Conservation (phyloP, 2,888 invertebrate species). For the Tenthredo scrophulariae region DNA sequence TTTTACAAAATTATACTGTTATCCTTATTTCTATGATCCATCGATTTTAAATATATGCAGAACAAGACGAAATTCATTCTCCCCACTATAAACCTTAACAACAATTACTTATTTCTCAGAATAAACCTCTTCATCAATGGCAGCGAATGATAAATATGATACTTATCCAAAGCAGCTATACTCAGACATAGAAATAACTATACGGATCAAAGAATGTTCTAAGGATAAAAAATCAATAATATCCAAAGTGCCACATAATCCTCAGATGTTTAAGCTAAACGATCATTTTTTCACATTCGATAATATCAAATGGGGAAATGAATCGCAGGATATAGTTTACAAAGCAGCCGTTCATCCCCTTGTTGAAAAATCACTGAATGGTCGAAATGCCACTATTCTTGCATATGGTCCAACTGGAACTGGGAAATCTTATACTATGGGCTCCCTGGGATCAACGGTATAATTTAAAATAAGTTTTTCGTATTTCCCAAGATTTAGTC, state of each 20-base stretch:
- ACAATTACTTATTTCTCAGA: background rate
- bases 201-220: background rate
- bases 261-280: background rate
- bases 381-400: background rate
- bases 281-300: constrained; percentile 4
- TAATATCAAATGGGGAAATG: constrained; percentile 42
- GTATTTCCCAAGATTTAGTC: background rate
- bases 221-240: background rate
- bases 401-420: constrained; percentile 12
- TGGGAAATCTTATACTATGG: constrained; percentile 45
- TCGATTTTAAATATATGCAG: too few relatives aligned
- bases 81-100: background rate
- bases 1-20: too few relatives aligned
- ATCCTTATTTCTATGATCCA: too few relatives aligned
- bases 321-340: constrained; percentile 35
- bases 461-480: background rate
- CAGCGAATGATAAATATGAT: background rate
- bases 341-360: constrained; percentile 26
- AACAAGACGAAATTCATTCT: background rate
- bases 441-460: background rate
- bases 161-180: background rate
- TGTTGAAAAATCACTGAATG: constrained; percentile 25
- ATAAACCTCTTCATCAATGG: background rate
- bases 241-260: background rate
- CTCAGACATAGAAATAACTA: constrained; percentile 12